Evolutionary conservation across 2,113 vertebrate species (phyloP).

Genomic region (Gasterosteus aculeatus): DNA sequence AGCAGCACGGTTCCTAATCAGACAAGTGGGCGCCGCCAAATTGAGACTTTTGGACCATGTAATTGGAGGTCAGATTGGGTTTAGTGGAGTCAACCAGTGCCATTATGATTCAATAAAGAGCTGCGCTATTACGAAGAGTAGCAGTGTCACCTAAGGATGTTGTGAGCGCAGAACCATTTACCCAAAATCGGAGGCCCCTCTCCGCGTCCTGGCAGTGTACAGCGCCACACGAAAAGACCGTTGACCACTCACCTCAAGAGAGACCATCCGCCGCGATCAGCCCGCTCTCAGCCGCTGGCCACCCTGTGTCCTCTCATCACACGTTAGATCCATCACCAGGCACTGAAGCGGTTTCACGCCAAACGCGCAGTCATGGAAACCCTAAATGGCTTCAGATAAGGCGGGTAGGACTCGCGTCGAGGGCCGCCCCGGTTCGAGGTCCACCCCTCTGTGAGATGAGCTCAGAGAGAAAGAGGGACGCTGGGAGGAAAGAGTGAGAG

Average conservation of each 20-base stretch:
- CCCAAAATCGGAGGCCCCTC: neutral
- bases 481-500: slow-evolving; percentile 33
- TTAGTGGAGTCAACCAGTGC: slow-evolving; percentile 24
- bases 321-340: slow-evolving; percentile 76
- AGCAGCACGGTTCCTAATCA: slow-evolving; percentile 33
- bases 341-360: slow-evolving; percentile 30
- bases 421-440: slow-evolving; percentile 44
- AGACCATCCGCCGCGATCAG: slow-evolving; percentile 49
- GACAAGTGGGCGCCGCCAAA: slow-evolving; percentile 46
- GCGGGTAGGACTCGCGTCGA: slow-evolving; percentile 28
- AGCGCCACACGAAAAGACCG: slow-evolving; percentile 23
- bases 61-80: slow-evolving; percentile 57
- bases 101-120: slow-evolving; percentile 60
- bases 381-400: slow-evolving; percentile 20
- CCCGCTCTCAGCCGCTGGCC: slow-evolving; percentile 44
- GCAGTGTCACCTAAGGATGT: neutral
- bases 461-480: slow-evolving; percentile 61
- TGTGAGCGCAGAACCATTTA: slow-evolving; percentile 13
- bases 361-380: slow-evolving; percentile 18
- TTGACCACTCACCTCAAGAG: slow-evolving; percentile 69
- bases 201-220: neutral
- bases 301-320: slow-evolving; percentile 66
- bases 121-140: slow-evolving; percentile 18
- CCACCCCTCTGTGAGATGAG: slow-evolving; percentile 79
- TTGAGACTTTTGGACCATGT: slow-evolving; percentile 55